Conservation (phyloP, 1,140 invertebrate species). For the Meloidogyne chitwoodi region DNA sequence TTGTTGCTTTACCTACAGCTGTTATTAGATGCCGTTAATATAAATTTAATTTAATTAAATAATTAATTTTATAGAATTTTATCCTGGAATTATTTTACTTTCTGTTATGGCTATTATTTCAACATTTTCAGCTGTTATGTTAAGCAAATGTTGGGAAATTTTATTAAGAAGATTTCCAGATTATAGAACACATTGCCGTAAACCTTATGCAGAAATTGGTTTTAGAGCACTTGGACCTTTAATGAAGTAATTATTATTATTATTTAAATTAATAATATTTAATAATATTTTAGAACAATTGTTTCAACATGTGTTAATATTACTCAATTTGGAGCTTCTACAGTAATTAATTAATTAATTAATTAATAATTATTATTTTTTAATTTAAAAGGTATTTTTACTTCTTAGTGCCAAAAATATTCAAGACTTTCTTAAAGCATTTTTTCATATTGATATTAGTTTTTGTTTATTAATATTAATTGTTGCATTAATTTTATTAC, state of each 20-base stretch:
- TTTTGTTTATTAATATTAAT: conserved; percentile 69
- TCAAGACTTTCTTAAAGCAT: conserved; percentile 64
- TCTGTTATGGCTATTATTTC: conserved; percentile 27
- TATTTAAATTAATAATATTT: not conserved
- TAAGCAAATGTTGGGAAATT: conserved; percentile 39
- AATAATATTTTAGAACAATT: conserved; percentile 52
- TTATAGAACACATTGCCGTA: conserved; percentile 43
- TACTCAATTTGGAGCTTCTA: conserved; percentile 70
- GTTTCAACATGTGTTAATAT: conserved; percentile 66
- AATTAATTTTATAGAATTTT: conserved; percentile 33
- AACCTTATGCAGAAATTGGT: conserved; percentile 47
- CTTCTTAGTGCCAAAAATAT: conserved; percentile 68
- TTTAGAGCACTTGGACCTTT: conserved; percentile 28
- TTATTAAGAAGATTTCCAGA: conserved; percentile 24
- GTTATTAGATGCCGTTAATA: conserved; percentile 27
- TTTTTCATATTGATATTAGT: conserved; percentile 65
- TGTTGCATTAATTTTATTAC: conserved; percentile 67
- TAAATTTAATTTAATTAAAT: conserved; percentile 8
- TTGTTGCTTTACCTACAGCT: conserved; percentile 39
- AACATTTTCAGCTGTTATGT: conserved; percentile 30
- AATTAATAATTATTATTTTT: not conserved
- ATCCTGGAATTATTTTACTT: conserved; percentile 30
- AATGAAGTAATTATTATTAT: conserved; percentile 17
- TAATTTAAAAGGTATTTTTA: conserved; percentile 64
- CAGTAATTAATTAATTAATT: conserved; percentile 60